Percentiles rank a stretch among this genome's conserved stretches.
These are phyloP conservation scores for Eptesicus fuscus DNA, from an alignment of 2,113 vertebrate genomes.

Conservation along the genomic window DNA sequence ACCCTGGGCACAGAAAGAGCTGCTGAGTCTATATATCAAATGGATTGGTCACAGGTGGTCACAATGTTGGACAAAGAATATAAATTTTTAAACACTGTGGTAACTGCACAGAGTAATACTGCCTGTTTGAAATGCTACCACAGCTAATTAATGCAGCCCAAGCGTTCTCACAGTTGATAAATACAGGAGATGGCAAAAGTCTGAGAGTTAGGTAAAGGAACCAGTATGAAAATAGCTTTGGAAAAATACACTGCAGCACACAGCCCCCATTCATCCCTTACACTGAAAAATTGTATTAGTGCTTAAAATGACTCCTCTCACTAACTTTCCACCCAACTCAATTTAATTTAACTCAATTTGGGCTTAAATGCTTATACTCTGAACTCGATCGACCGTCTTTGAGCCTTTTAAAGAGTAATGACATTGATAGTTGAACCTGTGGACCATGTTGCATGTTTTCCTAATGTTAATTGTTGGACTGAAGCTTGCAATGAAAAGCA, in stretches of 20 bases:
- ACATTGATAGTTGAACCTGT: conserved; percentile 65
- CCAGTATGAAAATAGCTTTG: conserved; percentile 30
- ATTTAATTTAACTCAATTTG: conserved; percentile 49
- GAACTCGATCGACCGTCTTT: conserved; percentile 31
- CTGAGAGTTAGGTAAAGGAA: conserved; percentile 54
- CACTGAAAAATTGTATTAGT: conserved; percentile 53
- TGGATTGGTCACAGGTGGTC: conserved; percentile 40
- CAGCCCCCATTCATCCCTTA: conserved; percentile 57
- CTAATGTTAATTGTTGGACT: conserved; percentile 63
- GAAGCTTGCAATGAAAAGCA: conserved; percentile 70
- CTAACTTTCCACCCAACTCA: conserved; percentile 49
- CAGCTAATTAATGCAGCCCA: conserved; percentile 38
- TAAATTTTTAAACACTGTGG: conserved; percentile 32
- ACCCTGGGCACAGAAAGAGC: neutral
- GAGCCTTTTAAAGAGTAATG: conserved; percentile 57
- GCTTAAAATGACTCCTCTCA: conserved; percentile 65
- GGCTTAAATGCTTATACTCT: conserved; percentile 53
- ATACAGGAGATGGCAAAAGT: conserved; percentile 49
- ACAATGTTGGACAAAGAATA: conserved; percentile 30
- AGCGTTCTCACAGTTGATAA: conserved; percentile 54
- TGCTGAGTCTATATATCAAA: neutral
- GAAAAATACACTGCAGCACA: conserved; percentile 45
- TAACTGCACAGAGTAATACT: neutral
- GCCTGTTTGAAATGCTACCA: conserved; percentile 5
- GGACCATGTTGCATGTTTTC: conserved; percentile 49